Base-by-base conservation (phyloP, 2,888 invertebrate species). In the Dasypolia templi region DNA sequence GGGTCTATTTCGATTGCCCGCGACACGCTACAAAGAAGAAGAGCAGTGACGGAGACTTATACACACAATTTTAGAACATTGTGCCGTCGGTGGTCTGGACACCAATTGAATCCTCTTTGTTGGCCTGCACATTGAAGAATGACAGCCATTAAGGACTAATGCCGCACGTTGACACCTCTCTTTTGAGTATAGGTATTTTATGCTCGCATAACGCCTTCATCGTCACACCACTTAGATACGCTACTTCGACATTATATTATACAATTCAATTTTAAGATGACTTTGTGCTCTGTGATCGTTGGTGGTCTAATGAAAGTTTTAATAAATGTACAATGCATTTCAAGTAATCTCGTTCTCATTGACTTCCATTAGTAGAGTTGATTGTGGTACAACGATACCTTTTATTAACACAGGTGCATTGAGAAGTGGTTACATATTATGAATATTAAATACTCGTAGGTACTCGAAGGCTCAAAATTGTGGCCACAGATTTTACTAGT, bases 81-180 rank as follows among this genome's bases (percentile, higher is more conserved):
- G 65, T 68, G 12, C 17, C 29, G 55, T 46, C 22, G 12, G 56
- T 61, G 59, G 59, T 78, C 32, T 61, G 55, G 53, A 39, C 32
- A 58, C 35, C 56, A 67, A 68, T 67, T 59, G 66, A 61, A 71
- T 66, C 12, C 14, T 73, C 87, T 90, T 92, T 92, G 90, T 92
- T 75, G 46, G 63, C 62, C 62, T 66, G 80, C 89, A 92, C 91
- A 85, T 89, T 92, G 92, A 93, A 85, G 71, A 90, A 93, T 92
- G 91, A 76, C 72, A 67, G 66, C 74, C 75, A 85, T 86, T 85
- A 84, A 84, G 77, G 63, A 55, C 46, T 67, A 74, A 86, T 68
- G 75, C 44, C 51, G n/a, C 76, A 76, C 76, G 86, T 86, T 88
- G 89, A 87, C 88, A 85, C 83, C 83, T 80, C 63, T 68, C 70